phyloP scores from a whole-genome alignment of 2,888 invertebrate species.

The Drosophila neutralis region DNA sequence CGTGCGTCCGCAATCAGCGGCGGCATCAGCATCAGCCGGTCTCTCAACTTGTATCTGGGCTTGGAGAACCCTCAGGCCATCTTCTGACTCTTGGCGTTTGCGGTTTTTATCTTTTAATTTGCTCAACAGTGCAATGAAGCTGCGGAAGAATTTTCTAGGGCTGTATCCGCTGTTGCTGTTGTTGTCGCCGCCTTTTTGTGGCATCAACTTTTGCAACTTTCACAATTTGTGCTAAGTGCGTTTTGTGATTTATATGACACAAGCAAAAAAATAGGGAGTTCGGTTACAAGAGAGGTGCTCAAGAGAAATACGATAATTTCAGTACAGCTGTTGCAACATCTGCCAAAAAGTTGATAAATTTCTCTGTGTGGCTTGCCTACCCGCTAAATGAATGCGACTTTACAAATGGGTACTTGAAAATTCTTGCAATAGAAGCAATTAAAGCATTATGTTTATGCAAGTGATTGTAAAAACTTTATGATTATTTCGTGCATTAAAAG shows the following conservation, averaged over 20 bases:
- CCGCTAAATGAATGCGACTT: slow-evolving; percentile 28
- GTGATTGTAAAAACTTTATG: background rate
- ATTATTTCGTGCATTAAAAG: background rate
- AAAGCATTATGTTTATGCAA: background rate
- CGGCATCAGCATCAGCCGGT: slow-evolving; percentile 37
- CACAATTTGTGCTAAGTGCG: slow-evolving; percentile 73
- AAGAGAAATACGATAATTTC: slow-evolving; percentile 7
- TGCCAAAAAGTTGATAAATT: slow-evolving; percentile 24
- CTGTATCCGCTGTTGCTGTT: slow-evolving; percentile 21
- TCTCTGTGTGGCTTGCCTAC: slow-evolving; percentile 20
- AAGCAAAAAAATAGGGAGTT: background rate
- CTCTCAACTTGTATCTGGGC: slow-evolving; percentile 34
- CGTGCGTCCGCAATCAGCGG: slow-evolving; percentile 66
- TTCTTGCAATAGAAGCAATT: background rate
- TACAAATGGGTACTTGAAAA: slow-evolving; percentile 1
- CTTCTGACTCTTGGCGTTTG: slow-evolving; percentile 40
- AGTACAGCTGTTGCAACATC: slow-evolving; percentile 24
- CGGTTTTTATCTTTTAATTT: slow-evolving; percentile 61
- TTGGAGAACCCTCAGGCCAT: slow-evolving; percentile 48
- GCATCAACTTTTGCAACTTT: slow-evolving; percentile 71
- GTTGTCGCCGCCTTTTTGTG: slow-evolving; percentile 21
- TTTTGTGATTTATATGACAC: slow-evolving; percentile 64
- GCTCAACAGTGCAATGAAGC: slow-evolving; percentile 41
- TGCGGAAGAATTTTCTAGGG: slow-evolving; percentile 46
- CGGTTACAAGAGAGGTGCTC: background rate